Base-by-base conservation (phyloP, 2,888 invertebrate species). In the Notocelia uddmanniana region DNA sequence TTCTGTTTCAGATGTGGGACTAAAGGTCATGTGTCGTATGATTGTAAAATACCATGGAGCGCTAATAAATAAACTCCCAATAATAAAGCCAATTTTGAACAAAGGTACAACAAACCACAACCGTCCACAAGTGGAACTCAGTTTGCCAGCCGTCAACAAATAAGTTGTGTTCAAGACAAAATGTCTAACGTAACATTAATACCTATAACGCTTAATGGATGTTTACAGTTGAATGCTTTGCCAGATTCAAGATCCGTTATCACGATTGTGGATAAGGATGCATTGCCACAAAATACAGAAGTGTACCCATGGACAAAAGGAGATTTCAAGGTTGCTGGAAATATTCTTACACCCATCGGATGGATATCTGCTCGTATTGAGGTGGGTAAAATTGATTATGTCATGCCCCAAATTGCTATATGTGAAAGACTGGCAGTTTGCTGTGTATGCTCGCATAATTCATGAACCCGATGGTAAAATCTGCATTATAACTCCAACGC, bases 381-480 rank as follows among this genome's bases (percentile, higher is more conserved):
- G 31, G 57, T 58, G 31, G 57, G 57, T 18, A 58, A 57, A 13
- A 48, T 58, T 10, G 23, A 57, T 15, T 58, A 58, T 37, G n/a
- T 68, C 8, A 58, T 59, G 57, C 58, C 59, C 3, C 45, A 67
- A 31, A 18, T 67, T 5, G 57, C 55, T 19, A 26, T 57, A 1
- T 45, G 45, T 31, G n/a, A 67, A 58, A 31, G 67, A 67, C 13
- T 67, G 67, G 67, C 67, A 67, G 57, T 10, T 45, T 31, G 45
- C 67, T 8, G 67, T 67, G 2, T 58, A 67, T 48, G 67, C 67
- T 1, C 18, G 67, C 5, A 58, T 58, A 11, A 57, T 67, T 31
- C 58, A 57, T 48, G 67, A 67, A 18, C 66, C 45, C 1, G 66
- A 66, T 66, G 66, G n/a, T n/a, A n/a, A n/a, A n/a, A n/a, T n/a